A percentile compares a stretch with the other conserved stretches of the same genome.
Evolutionary conservation across 2,113 vertebrate genomes (phyloP).

Genomic region (Halichoerus grypus): DNA sequence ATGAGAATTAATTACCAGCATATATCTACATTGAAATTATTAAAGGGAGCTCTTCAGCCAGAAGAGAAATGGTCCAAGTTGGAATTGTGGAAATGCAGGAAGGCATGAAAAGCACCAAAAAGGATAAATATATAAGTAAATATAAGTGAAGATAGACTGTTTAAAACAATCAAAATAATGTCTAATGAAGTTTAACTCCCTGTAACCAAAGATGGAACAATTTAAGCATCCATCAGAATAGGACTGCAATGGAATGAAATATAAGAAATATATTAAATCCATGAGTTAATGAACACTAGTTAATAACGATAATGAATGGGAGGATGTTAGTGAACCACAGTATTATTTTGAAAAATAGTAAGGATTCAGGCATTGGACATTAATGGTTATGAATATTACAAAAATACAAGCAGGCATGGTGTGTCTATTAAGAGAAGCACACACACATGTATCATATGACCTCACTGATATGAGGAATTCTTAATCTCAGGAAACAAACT

Average conservation of each 20-base stretch:
- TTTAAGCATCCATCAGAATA: not conserved
- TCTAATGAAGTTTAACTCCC: not conserved
- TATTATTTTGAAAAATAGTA: not conserved
- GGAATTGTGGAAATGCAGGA: not conserved
- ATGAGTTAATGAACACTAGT: not conserved
- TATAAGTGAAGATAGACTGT: not conserved
- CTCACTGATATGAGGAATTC: too few relatives aligned
- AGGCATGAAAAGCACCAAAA: not conserved
- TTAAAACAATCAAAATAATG: not conserved
- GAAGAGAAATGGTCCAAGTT: not conserved
- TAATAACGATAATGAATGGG: not conserved
- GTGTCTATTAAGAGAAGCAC: not conserved
- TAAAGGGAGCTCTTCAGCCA: not conserved
- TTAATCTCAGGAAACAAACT: too few relatives aligned
- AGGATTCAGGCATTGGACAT: not conserved
- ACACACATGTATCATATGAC: not conserved
- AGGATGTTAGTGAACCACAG: not conserved
- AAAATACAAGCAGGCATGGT: not conserved
- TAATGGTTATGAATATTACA: not conserved
- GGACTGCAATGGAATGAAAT: not conserved
- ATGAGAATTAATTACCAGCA: not conserved
- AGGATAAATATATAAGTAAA: not conserved
- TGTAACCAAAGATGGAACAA: not conserved
- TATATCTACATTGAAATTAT: not conserved
- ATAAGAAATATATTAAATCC: constrained; percentile 13